Base-by-base conservation (phyloP, 2,113 vertebrate genomes). In the Crotalus tigris region DNA sequence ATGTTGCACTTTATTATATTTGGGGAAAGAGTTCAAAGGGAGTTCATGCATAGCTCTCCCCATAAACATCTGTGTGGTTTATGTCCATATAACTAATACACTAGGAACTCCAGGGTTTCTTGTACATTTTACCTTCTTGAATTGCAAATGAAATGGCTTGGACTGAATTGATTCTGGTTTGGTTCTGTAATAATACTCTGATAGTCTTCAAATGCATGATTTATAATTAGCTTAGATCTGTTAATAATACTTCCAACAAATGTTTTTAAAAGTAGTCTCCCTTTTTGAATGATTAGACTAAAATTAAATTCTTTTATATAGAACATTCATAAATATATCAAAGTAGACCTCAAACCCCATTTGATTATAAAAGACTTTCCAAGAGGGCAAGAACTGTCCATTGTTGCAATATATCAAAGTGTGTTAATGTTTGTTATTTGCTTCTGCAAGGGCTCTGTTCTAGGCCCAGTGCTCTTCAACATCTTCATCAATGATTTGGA, bases 251-350 rank as follows among this genome's bases (percentile, higher is more conserved):
- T 90, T 59, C 54, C 53, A 87, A 7, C 57, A 89, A 93, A 93
- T 1, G 29, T 24, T 24, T 81, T 54, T 53, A 92, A 90, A 95
- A 24, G 85, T 87, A 58, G 51, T 29, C 88, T 17, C 24, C 95
- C 86, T 90, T 53, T 93, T 54, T 93, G 29, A 44, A 19, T 58
- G 8, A 44, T 91, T 39, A 49, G 92, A 46, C 24, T 93, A 55
- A 94, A 92, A 92, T 85, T 93, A 87, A 92, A 64, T 0, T 13
- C 86, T 19, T n/a, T 69, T 69, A 69, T 69, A 96, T 95, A 96
- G 91, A 92, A 95, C 24, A 96, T 29, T 92, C 95, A 95, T 92
- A 95, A 95, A 94, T 95, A 86, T 1, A 55, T 91, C 49, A 91
- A 57, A 96, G 44, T 1, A 59, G 54, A 1, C 86, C 51, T 23